A percentile compares a stretch with the other conserved stretches of the same genome.
phyloP scores from a whole-genome alignment of 53 echinoderm and acorn worm genomes.

The Crossaster papposus region DNA sequence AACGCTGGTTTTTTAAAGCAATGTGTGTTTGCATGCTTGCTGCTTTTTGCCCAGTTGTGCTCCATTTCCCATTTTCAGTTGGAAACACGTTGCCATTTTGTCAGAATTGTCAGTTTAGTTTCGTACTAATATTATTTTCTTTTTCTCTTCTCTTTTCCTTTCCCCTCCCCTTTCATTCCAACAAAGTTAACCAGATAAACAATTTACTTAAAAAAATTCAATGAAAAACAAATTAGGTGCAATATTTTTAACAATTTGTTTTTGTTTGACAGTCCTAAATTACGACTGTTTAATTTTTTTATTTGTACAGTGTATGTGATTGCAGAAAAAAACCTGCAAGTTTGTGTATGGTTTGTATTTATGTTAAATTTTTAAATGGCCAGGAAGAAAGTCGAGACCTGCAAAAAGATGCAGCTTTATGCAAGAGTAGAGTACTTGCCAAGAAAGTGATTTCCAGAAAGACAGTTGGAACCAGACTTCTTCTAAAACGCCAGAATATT shows the following conservation, averaged over 20 bases:
- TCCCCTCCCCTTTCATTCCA: conserved; percentile 38
- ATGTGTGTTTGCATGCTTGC: no score
- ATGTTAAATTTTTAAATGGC: conserved; percentile 17
- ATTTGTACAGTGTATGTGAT: conserved; percentile 34
- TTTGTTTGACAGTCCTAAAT: conserved; percentile 39
- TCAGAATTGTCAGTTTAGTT: conserved; percentile 1
- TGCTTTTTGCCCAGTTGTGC: no score
- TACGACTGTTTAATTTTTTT: conserved; percentile 35
- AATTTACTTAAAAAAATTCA: neutral
- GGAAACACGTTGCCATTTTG: neutral
- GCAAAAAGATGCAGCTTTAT: conserved; percentile 5
- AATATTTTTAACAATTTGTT: conserved; percentile 15
- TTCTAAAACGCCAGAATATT: conserved; percentile 9
- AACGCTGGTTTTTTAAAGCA: no score
- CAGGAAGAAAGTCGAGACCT: conserved; percentile 14
- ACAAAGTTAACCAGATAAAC: conserved; percentile 37
- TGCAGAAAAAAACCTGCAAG: conserved; percentile 42
- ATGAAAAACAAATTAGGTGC: conserved; percentile 22
- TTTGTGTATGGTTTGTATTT: conserved; percentile 60
- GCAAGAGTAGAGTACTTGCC: conserved; percentile 7
- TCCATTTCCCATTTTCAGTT: neutral
- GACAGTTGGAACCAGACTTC: conserved; percentile 18
- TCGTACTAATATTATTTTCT: conserved; percentile 63
- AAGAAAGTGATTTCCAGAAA: conserved; percentile 1
- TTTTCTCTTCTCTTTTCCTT: conserved; percentile 68